A percentile compares a stretch with the other conserved stretches of the same genome.
Conservation (phyloP, 2,113 vertebrate species). For the Cottus gobio region DNA sequence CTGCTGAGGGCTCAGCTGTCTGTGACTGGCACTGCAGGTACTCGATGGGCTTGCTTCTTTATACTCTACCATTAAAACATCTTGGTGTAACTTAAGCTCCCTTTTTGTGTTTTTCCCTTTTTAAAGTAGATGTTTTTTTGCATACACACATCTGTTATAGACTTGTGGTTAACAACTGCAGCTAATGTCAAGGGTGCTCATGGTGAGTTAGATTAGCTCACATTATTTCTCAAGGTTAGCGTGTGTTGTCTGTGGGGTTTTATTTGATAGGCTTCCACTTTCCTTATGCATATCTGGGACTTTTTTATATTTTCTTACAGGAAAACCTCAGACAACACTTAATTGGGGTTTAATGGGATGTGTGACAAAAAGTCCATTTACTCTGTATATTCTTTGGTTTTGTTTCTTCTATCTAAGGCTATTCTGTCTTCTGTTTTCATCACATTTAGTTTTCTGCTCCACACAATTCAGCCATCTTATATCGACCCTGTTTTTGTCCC, state of each 20-base stretch:
- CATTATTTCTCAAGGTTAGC: not conserved
- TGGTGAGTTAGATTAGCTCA: conserved; percentile 1
- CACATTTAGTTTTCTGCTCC: conserved; percentile 3
- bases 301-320: conserved; percentile 36
- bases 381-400: conserved; percentile 14
- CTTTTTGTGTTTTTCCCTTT: conserved; percentile 11
- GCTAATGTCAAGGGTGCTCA: not conserved
- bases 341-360: not conserved
- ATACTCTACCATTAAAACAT: conserved; percentile 46
- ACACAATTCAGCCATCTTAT: conserved; percentile 22
- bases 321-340: conserved; percentile 52
- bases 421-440: conserved; percentile 20
- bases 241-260: conserved; percentile 25
- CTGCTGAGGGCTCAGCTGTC: conserved; percentile 70
- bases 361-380: not conserved
- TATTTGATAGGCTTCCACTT: conserved; percentile 7
- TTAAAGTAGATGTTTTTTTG: not conserved
- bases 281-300: conserved; percentile 7
- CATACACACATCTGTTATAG: not conserved
- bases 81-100: conserved; percentile 5
- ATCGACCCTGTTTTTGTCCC: conserved; percentile 46
- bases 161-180: not conserved
- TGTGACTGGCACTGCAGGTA: conserved; percentile 72
- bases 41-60: conserved; percentile 43
- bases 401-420: conserved; percentile 25